A percentile compares a stretch with the other conserved stretches of the same genome.
phyloP scores from a whole-genome alignment of 2,113 vertebrate species.

The Percina caprodes region DNA sequence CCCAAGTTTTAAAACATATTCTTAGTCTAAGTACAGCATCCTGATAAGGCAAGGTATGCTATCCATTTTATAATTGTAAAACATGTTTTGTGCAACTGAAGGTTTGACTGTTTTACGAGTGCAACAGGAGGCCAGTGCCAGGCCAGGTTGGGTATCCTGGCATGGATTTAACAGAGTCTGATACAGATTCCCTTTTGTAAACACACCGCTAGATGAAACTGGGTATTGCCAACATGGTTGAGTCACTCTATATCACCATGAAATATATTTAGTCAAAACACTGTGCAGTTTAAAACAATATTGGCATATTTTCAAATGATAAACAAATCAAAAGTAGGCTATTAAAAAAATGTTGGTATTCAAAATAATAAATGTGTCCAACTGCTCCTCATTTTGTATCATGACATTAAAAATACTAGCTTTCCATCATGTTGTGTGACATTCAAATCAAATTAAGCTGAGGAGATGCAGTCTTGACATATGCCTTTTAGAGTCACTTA shows the following conservation, averaged over 20 bases:
- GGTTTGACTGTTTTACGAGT: constrained; percentile 59
- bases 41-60: constrained; percentile 40
- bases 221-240: constrained; percentile 21
- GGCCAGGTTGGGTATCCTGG: constrained; percentile 11
- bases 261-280: constrained; percentile 38
- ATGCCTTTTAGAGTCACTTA: constrained; percentile 30
- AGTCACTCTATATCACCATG: constrained; percentile 8
- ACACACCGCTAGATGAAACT: constrained; percentile 24
- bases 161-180: constrained; percentile 42
- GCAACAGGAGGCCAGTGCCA: constrained; percentile 21
- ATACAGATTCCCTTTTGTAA: constrained; percentile 34
- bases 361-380: constrained; percentile 6
- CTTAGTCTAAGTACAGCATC: constrained; percentile 23
- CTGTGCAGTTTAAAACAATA: background rate
- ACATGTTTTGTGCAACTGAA: background rate
- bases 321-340: constrained; percentile 6
- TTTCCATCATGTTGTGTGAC: constrained; percentile 41
- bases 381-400: background rate
- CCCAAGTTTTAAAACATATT: constrained; percentile 45
- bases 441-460: constrained; percentile 46
- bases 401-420: constrained; percentile 32
- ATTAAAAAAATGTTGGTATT: constrained; percentile 16
- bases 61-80: constrained; percentile 27
- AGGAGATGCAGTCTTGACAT: constrained; percentile 12
- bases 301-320: background rate